Evolutionary conservation across 1,140 invertebrate genomes (phyloP), one percentile per base, ranked within the genome.

Genomic region (Delia radicum): DNA sequence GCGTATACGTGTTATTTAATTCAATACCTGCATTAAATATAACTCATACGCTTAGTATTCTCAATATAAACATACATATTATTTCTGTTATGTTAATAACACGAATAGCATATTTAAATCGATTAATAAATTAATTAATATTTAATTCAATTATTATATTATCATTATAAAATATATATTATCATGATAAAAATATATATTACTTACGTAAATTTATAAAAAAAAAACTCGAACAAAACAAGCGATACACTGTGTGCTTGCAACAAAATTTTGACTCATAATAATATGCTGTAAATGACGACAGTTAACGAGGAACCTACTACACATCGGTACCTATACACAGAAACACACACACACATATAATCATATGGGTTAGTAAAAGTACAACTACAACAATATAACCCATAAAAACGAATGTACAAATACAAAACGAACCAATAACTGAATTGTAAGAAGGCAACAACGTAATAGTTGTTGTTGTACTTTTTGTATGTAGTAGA

Each of bases 231-330:
- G 18, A 21, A 15, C 5, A 24, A 21, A 62, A 24, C 72, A 42
- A 24, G 65, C 65, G 65, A 7, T 37, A 33, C 7, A 18, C 29
- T 69, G 65, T 33, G 65, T 37, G 29, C 67, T 37, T 33, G 27
- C 67, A n/a, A 5, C 67, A 69, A 7, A 29, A 62, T 33, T 37
- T n/a, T 67, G 72, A 26, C 74, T 75, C 74, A 72, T 75, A 75
- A 75, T 71, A 55, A 75, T 72, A 71, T 62, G 18, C n/a, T 75
- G 74, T 75, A 75, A 75, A 26, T 46, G 63, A 37, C 29, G 74
- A 75, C 26, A 71, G 46, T 28, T 27, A 72, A 75, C 74, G 67
- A 72, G 21, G 74, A 69, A 75, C 74, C 63, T 18, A 69, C 13
- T 18, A 61, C 48, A 26, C 10, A 29, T 26, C 37, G 37, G 73